These are phyloP conservation scores for Iphiclides podalirius DNA, from an alignment of 2,888 invertebrate species.

Conservation along the genomic window DNA sequence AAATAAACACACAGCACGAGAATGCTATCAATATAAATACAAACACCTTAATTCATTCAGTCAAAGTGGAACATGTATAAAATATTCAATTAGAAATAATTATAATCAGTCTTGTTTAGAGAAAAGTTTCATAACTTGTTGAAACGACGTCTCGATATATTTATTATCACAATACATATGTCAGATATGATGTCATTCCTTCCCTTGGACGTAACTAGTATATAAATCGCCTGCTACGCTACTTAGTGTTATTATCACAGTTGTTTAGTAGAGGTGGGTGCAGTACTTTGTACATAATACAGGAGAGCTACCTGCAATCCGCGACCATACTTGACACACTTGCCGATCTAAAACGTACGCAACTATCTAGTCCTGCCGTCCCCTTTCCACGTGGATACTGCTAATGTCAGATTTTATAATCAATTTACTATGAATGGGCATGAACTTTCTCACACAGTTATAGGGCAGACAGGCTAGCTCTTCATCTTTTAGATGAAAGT, in stretches of 20 bases:
- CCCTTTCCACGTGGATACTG: constrained; percentile 28
- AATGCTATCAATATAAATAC: constrained; percentile 75
- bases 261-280: constrained; percentile 81
- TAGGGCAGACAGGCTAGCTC: constrained; percentile 52
- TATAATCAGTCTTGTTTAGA: constrained; percentile 82
- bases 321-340: constrained; percentile 61
- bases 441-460: constrained; percentile 30
- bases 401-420: not conserved
- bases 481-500: constrained; percentile 70
- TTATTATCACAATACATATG: constrained; percentile 78
- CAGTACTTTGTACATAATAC: constrained; percentile 80
- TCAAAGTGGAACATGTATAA: constrained; percentile 78
- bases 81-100: constrained; percentile 81
- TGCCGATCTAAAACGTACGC: constrained; percentile 57
- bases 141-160: constrained; percentile 61
- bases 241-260: constrained; percentile 82
- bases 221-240: constrained; percentile 80
- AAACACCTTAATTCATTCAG: constrained; percentile 77
- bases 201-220: constrained; percentile 79
- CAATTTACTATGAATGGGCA: not conserved
- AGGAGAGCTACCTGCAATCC: constrained; percentile 71
- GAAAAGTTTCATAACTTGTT: constrained; percentile 72
- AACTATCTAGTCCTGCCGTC: constrained; percentile 52
- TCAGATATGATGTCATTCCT: constrained; percentile 82
- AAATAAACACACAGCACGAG: constrained; percentile 64